Base-by-base conservation (phyloP, 2,888 invertebrate genomes). In the Phymatocera aterrima region DNA sequence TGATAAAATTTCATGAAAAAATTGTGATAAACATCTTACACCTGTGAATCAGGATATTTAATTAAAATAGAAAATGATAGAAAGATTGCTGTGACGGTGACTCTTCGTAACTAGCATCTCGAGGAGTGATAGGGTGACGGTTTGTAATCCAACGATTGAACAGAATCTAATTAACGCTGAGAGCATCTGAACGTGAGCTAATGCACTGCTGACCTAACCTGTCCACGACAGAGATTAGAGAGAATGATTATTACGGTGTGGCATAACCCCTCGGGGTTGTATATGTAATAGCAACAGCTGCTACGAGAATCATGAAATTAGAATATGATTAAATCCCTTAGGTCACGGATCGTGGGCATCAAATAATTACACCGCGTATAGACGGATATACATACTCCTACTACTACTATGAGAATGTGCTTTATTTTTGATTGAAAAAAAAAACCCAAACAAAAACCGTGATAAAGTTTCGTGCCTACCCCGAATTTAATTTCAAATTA, bases 231-330 rank as follows among this genome's bases (percentile, higher is more conserved):
- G 68, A 43, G 68, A 68, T 68, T 68, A 68, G 15, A 43, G 68
- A 68, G 68, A 68, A 68, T 68, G 68, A 68, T 68, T 43, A 24
- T 37, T n/a, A n/a, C n/a, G 21, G 18, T 37, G 37, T 64, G 18
- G 61, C n/a, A n/a, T n/a, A n/a, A n/a, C n/a, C 37, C 61, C 61
- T 37, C 37, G 61, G 61, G 34, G n/a, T n/a, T n/a, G n/a, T n/a
- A n/a, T n/a, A n/a, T n/a, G n/a, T n/a, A n/a, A n/a, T 64, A 64
- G 61, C 61, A 64, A 64, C 61, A 64, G 61, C 61, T 64, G 61
- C 37, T 64, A 37, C 31, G 61, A 34, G 37, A 64, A 37, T 64
- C 61, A 34, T 64, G 61, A 37, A 37, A 64, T 64, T 64, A 34
- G 21, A 64, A 37, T 64, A 64, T 28, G n/a, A n/a, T n/a, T n/a